Percentiles rank a stretch among this genome's conserved stretches.
Evolutionary conservation across 2,113 vertebrate species (phyloP).

Genomic region (Tragulus kanchil): DNA sequence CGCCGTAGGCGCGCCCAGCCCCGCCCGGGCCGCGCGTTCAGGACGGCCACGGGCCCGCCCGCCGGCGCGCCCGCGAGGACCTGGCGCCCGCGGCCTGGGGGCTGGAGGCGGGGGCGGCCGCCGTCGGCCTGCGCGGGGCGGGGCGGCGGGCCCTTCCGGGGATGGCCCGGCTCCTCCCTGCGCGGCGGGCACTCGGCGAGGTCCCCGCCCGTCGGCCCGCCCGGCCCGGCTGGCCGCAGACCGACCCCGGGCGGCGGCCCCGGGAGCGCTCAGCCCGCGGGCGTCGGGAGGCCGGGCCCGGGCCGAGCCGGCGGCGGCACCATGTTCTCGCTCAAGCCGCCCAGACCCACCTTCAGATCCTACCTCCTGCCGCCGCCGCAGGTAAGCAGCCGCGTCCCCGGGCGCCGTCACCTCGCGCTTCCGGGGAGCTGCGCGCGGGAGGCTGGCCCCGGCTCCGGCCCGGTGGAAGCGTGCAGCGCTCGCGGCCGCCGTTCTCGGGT

Average conservation of each 20-base stretch:
- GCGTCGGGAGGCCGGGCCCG: not conserved
- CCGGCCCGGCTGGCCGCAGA: slow-evolving; percentile 55
- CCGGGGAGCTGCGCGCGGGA: not conserved
- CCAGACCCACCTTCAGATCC: slow-evolving; percentile 94
- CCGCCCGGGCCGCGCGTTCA: not conserved
- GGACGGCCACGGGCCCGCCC: not conserved
- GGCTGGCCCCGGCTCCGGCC: not conserved
- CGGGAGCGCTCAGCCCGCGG: not conserved
- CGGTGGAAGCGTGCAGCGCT: slow-evolving; percentile 44
- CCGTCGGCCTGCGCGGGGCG: not conserved
- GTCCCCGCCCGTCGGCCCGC: slow-evolving; percentile 71
- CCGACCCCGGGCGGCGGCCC: slow-evolving; percentile 36
- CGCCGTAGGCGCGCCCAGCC: slow-evolving; percentile 40
- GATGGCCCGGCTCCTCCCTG: slow-evolving; percentile 69
- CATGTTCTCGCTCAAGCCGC: slow-evolving; percentile 94
- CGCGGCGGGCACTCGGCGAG: slow-evolving; percentile 42
- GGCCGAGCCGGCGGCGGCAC: slow-evolving; percentile 29
- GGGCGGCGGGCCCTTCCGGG: slow-evolving; percentile 67
- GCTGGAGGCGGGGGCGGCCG: not conserved
- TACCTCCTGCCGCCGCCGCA: slow-evolving; percentile 94
- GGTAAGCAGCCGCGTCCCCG: slow-evolving; percentile 84
- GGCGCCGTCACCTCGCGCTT: not conserved
- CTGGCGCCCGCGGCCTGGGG: not conserved
- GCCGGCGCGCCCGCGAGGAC: not conserved
- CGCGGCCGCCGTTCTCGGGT: not conserved